Conservation (phyloP, 2,888 invertebrate genomes). For the Enchytraeus crypticus region DNA sequence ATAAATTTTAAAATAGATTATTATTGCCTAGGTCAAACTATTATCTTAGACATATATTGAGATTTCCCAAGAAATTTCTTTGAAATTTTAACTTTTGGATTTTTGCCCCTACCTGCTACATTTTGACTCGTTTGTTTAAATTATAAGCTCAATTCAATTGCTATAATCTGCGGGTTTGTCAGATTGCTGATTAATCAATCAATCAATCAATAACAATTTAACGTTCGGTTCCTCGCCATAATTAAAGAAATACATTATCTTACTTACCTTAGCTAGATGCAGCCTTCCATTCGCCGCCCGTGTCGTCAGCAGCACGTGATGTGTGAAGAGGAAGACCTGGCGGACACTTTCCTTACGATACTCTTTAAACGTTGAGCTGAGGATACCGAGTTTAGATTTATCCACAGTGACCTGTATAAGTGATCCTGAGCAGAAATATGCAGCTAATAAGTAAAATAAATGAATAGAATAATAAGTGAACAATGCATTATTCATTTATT, state of each 20-base stretch:
- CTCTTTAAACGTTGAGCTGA: slow-evolving; percentile 46
- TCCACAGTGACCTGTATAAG: slow-evolving; percentile 65
- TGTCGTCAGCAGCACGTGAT: slow-evolving; percentile 76
- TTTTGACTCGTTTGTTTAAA: too few species aligned
- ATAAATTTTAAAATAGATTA: too few species aligned
- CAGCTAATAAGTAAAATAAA: too few species aligned
- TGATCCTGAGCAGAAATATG: slow-evolving; percentile 55
- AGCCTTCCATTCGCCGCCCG: slow-evolving; percentile 71
- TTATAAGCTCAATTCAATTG: too few species aligned
- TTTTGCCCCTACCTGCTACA: too few species aligned
- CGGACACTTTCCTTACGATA: slow-evolving; percentile 63
- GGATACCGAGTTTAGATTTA: slow-evolving; percentile 56
- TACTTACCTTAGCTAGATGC: slow-evolving; percentile 62
- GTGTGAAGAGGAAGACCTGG: slow-evolving; percentile 82
- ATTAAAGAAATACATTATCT: background rate
- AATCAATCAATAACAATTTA: too few species aligned
- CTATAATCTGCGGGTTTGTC: too few species aligned
- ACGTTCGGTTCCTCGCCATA: background rate
- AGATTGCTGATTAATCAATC: too few species aligned
- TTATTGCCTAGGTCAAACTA: too few species aligned
- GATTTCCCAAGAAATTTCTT: too few species aligned
- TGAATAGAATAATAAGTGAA: background rate
- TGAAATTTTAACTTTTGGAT: too few species aligned
- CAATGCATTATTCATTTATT: background rate
- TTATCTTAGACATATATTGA: too few species aligned